Base-by-base conservation (phyloP, 2,113 vertebrate genomes). In the Grallaria varia region DNA sequence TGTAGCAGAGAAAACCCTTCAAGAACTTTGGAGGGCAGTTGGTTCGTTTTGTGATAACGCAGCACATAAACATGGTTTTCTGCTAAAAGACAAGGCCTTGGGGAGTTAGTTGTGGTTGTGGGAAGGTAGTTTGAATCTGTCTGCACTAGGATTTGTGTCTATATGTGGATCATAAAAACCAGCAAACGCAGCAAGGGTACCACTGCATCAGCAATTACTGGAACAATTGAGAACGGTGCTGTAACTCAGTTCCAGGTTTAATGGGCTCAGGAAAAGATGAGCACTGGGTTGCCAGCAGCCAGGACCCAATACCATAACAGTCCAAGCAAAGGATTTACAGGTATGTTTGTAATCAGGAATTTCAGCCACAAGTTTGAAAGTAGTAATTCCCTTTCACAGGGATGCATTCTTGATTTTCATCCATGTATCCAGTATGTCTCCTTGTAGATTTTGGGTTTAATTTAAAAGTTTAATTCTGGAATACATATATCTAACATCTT, bases 171-270 rank as follows among this genome's bases (percentile, higher is more conserved):
- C 76, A 6, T 53, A 27, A 73, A 76, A 73, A 64, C 60, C 53
- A 84, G 81, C 37, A 79, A 91, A 64, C 2, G 1, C 56, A 69
- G 50, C 50, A 59, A 69, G 50, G 59, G 79, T 58, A 60, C 37
- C 71, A 40, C 69, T 82, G 35, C 55, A 28, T 94, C 93, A 96
- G 76, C 87, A 89, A 19, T 85, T 95, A 49, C 84, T 78, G 21
- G n/a, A 79, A 78, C 56, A 87, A 89, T 72, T 60, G 76, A 55
- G 64, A 90, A 16, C 27, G 71, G 3, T 59, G 60, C 69, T 87
- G 44, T 72, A 90, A 75, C 71, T 87, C 84, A 49, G 21, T 60
- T 90, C 83, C 67, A 63, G 30, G 67, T 30, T 69, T 79, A 90
- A 69, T 22, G 58, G 72, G 39, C n/a, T 84, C 39, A 42, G 24